Percentiles rank a stretch among this genome's conserved stretches.
phyloP scores from a whole-genome alignment of 1,140 invertebrate species.

The Monomorium pharaonis region DNA sequence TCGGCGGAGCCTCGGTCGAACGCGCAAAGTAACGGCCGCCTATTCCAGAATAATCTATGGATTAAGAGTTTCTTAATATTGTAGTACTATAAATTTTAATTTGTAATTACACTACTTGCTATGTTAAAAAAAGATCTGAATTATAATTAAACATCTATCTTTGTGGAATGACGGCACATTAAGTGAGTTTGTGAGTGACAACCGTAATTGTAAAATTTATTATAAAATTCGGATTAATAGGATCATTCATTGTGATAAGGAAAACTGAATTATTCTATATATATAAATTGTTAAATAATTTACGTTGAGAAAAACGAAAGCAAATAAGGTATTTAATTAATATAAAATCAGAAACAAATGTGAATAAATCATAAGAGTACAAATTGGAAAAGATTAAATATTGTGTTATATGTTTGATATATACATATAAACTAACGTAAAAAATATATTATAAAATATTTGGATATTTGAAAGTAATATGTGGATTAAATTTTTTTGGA shows the following conservation, averaged over 20 bases:
- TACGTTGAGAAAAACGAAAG: no score
- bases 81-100: neutral
- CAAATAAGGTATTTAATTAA: neutral
- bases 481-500: neutral
- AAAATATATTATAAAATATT: neutral
- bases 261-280: neutral
- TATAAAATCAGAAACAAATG: neutral
- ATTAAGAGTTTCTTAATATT: neutral
- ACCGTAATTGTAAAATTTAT: neutral
- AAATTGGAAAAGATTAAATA: neutral
- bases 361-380: neutral
- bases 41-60: neutral
- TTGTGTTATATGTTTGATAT: neutral
- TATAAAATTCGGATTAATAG: neutral
- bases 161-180: neutral
- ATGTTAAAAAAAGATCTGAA: neutral
- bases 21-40: conserved; percentile 6
- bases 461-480: neutral
- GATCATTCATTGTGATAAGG: neutral
- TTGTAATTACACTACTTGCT: neutral
- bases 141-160: neutral
- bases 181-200: conserved; percentile 16
- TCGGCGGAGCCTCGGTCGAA: conserved; percentile 24
- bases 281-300: conserved; percentile 1
- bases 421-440: neutral